These are phyloP conservation scores for Aplochiton taeniatus DNA, from an alignment of 2,797 vertebrate genomes.

Conservation along the genomic window DNA sequence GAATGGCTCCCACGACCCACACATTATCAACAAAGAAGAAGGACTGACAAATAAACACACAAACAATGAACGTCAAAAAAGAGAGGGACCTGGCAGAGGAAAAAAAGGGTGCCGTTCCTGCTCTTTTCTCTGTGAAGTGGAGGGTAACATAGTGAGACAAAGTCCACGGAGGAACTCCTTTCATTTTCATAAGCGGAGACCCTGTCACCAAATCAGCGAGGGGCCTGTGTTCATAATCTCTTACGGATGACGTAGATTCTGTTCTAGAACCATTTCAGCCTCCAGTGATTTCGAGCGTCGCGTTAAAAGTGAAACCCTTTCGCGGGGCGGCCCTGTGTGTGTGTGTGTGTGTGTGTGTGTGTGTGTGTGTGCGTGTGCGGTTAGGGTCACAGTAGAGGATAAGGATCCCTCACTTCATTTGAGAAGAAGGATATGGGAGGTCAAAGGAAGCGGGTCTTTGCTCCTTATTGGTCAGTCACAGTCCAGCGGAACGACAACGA, in stretches of 20 bases:
- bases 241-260: too few relatives aligned
- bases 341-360: background rate
- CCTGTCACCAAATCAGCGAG: too few relatives aligned
- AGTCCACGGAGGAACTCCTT: background rate
- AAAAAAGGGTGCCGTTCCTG: background rate
- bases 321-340: too few relatives aligned
- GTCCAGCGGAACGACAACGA: slow-evolving; percentile 36
- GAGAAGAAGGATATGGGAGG: too few relatives aligned
- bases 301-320: too few relatives aligned
- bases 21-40: slow-evolving; percentile 22
- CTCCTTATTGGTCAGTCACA: slow-evolving; percentile 36
- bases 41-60: too few relatives aligned
- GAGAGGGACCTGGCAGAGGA: background rate
- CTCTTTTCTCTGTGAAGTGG: too few relatives aligned
- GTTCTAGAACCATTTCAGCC: too few relatives aligned
- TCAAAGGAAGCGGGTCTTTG: background rate
- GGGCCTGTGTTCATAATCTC: slow-evolving; percentile 8
- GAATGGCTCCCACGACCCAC: slow-evolving; percentile 6
- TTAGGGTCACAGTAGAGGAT: background rate
- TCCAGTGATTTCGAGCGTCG: too few relatives aligned
- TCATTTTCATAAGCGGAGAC: too few relatives aligned
- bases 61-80: background rate
- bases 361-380: background rate
- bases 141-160: too few relatives aligned
- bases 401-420: background rate